These are phyloP conservation scores for Julus scandinavius DNA, from an alignment of 2,888 invertebrate species.

Conservation along the genomic window DNA sequence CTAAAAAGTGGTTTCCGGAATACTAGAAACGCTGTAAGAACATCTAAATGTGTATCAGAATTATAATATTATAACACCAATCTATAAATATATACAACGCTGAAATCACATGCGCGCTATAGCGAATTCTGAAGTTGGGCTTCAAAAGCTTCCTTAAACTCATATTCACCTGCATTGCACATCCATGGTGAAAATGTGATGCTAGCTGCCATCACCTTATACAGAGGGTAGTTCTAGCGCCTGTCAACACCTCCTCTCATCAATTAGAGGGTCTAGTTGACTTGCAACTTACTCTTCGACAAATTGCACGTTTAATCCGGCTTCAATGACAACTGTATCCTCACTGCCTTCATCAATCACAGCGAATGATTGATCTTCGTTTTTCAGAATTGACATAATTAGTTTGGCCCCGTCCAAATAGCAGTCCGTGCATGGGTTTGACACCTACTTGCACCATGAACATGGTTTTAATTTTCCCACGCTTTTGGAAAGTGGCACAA, in stretches of 20 bases:
- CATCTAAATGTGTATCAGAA: too few relatives aligned
- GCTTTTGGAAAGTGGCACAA: conserved; percentile 25
- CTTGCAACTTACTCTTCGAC: conserved; percentile 24
- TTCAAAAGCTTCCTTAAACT: background rate
- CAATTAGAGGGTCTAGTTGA: background rate
- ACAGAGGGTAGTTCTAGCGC: background rate
- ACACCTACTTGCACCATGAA: background rate
- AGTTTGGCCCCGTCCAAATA: conserved; percentile 20
- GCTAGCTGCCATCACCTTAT: background rate
- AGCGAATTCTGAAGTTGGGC: background rate
- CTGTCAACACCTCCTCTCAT: conserved; percentile 11
- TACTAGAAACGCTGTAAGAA: too few relatives aligned
- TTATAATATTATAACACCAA: too few relatives aligned
- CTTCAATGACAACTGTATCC: conserved; percentile 35
- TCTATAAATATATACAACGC: too few relatives aligned
- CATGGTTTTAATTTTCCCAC: conserved; percentile 31
- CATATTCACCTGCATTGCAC: background rate
- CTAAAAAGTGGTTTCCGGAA: too few relatives aligned
- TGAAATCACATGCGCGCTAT: too few relatives aligned
- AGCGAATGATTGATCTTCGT: conserved; percentile 7
- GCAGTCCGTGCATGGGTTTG: conserved; percentile 6
- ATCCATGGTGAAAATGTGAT: background rate
- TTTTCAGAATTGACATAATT: conserved; percentile 34
- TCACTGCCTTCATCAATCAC: background rate
- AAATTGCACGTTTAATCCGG: conserved; percentile 34